These are phyloP conservation scores for Spisula subtruncata DNA, from an alignment of 2,888 invertebrate genomes.

Conservation along the genomic window DNA sequence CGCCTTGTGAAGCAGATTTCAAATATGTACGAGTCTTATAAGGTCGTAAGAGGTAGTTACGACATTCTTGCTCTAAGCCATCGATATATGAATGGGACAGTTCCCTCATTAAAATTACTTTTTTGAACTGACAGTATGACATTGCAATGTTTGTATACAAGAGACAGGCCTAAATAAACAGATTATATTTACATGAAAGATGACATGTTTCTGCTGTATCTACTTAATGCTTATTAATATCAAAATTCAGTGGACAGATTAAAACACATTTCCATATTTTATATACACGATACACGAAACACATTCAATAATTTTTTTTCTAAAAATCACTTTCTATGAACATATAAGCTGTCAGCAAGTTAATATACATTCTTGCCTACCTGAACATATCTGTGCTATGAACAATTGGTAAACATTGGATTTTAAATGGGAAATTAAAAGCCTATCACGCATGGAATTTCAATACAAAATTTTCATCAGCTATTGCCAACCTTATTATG, in stretches of 20 bases:
- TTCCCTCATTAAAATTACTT: no score
- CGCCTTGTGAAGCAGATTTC: no score
- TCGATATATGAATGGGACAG: no score
- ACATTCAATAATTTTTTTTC: neutral
- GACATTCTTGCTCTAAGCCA: no score
- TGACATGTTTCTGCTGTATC: neutral
- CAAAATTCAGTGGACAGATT: neutral
- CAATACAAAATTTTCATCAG: neutral
- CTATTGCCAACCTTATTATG: neutral
- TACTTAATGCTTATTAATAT: neutral
- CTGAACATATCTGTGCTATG: neutral
- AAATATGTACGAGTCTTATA: no score
- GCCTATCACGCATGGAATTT: conserved; percentile 13
- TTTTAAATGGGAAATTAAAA: conserved; percentile 25
- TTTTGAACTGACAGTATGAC: no score
- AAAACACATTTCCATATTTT: neutral
- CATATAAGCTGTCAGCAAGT: neutral
- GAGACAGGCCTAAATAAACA: neutral
- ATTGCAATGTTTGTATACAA: neutral
- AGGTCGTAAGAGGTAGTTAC: no score
- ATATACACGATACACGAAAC: neutral
- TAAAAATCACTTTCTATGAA: conserved; percentile 13
- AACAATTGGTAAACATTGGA: neutral
- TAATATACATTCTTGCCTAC: neutral
- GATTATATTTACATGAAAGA: neutral